Evolutionary conservation across 1,140 invertebrate genomes (phyloP), one percentile per base, ranked within the genome.

Genomic region (Lepidotrigona ventralis): DNA sequence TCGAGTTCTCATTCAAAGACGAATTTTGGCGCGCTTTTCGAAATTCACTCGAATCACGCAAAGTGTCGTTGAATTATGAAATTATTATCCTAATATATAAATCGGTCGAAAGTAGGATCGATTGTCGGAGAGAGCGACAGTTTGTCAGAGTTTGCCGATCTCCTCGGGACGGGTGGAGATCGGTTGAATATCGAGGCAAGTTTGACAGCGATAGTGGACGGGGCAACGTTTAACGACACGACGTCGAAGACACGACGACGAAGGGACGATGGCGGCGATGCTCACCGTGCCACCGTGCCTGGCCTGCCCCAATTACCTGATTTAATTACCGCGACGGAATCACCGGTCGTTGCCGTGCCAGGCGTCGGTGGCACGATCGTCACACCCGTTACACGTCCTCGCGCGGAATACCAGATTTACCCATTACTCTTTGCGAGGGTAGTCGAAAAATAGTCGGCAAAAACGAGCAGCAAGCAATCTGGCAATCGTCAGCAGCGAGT

Each of bases 301-400:
- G 64, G 60, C 58, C 74, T 69, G 87, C 51, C 75, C 87, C 88
- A 89, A 89, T 89, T 89, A 86, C 81, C 87, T 82, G 87, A 88
- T 89, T 89, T 88, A 88, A 89, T 89, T 88, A 84, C 80, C 84
- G 75, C 86, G 84, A 84, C 86, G 84, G 77, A 88, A 88, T 88
- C 79, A 81, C 85, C 73, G 58, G 77, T 29, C 84, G 72, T 85
- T 82, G 71, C 73, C 83, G 74, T 81, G 71, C 64, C 54, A 73
- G 58, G 46, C 74, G 8, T 46, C 39, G 39, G 39, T 46, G 66
- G 71, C 77, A 70, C 76, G 64, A 88, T 88, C 76, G 12, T 72
- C 76, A 74, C 83, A 79, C 68, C 83, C 87, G 79, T 87, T 87
- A 85, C 46, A 66, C 79, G 56, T 60, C 39, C 54, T 33, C 33